Conservation (phyloP, 2,113 vertebrate genomes). For the Neoarius graeffei region DNA sequence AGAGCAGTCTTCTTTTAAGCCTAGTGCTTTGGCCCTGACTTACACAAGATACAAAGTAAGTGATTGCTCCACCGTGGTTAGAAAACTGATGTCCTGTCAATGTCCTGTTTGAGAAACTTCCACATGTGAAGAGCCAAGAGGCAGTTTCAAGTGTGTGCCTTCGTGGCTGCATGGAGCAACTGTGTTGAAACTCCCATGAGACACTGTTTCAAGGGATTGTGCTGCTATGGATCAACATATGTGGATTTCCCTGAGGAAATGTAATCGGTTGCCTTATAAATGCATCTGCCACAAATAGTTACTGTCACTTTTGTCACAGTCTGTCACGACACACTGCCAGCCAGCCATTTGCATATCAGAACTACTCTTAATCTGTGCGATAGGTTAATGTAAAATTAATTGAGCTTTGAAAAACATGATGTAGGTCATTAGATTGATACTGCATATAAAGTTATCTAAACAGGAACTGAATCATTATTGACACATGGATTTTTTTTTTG, state of each 20-base stretch:
- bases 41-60: conserved; percentile 62
- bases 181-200: conserved; percentile 70
- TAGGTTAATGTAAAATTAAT: neutral
- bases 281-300: conserved; percentile 37
- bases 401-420: neutral
- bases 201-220: conserved; percentile 65
- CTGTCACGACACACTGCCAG: neutral
- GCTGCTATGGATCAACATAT: conserved; percentile 70
- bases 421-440: neutral
- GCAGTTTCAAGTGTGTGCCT: conserved; percentile 71
- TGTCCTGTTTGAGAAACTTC: conserved; percentile 65
- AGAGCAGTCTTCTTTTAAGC: neutral
- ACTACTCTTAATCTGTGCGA: neutral
- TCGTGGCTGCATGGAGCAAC: conserved; percentile 62
- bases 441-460: neutral
- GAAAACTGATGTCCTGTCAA: conserved; percentile 68
- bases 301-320: neutral
- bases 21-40: conserved; percentile 63
- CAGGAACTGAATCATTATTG: neutral
- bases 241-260: conserved; percentile 65
- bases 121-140: conserved; percentile 66
- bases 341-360: neutral
- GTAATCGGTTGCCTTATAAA: conserved; percentile 69
- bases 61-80: conserved; percentile 66
- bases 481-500: neutral